Base-by-base conservation (phyloP, 2,888 invertebrate genomes). In the Drosophila greeni region DNA sequence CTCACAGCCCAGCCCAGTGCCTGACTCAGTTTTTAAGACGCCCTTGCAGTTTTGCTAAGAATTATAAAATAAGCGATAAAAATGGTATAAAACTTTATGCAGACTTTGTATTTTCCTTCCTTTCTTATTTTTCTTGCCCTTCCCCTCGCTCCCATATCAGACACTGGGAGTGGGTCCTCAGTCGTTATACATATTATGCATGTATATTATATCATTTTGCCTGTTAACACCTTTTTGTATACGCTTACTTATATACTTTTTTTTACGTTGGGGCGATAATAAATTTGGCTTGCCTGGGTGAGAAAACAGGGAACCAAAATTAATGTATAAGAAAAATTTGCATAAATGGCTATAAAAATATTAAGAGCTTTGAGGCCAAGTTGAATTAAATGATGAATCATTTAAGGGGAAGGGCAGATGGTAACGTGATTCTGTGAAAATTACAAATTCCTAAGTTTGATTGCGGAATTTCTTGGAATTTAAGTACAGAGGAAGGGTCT, bases 1-100 rank as follows among this genome's bases (percentile, higher is more conserved):
- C 29, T 45, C 14, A 8, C 12, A 66, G 33, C 53, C 64, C 52
- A 70, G 36, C 51, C 65, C 51, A 34, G 23, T 26, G 29, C 14
- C 65, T 49, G 61, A 40, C 18, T 64, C 61, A 42, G 47, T 69
- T 58, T 65, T 66, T 79, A 79, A 83, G 80, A 72, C 72, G 85
- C 80, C 76, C 76, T 71, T 80, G 66, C 81, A 77, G 75, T 83
- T 80, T 79, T 82, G 83, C 73, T 66, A 66, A 68, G 75, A 83
- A 85, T 85, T 85, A 83, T 85, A 81, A 77, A 81, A 85, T 81
- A 85, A 75, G 74, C 81, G 74, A 85, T 85, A 84, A 83, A 79
- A 81, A 85, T 77, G 66, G 84, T 82, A 81, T 85, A 84, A 76
- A 84, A 67, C 82, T 76, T 76, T 71, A 82, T 78, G 76, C 77